Evolutionary conservation across 1,140 invertebrate genomes (phyloP), one percentile per base, ranked within the genome.

Genomic region (Drosophila neocordata): DNA sequence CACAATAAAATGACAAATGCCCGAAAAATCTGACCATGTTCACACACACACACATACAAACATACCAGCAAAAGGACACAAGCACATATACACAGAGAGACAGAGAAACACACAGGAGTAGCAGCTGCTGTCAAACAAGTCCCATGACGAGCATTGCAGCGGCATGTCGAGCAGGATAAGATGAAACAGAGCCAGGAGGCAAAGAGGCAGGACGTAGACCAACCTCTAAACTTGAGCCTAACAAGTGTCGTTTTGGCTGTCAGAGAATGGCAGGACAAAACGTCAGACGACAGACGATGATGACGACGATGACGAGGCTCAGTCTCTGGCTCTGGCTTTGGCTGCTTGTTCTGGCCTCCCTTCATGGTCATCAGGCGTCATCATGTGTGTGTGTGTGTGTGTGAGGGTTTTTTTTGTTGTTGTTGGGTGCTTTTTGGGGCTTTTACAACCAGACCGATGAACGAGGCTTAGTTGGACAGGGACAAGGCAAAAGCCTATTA

Each of bases 1-100:
- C 81, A 80, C 81, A 85, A 85, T 85, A 85, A 85, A 85, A 85
- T 85, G 81, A 85, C 81, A 85, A 85, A 85, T 85, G 77, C 77
- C 73, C 73, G 65, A 85, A 85, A 85, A 85, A 85, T 85, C 81
- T 80, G 72, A 60, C 55, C 80, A 84, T 84, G 81, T 85, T 73
- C 72, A 69, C 73, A 77, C 73, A 77, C 77, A 61, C 67, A 31
- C 48, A 35, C 41, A 52, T 24, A 44, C n/a, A 63, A 31, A 31
- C 27, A 31, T 6, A 31, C 27, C 27, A 31, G 27, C 27, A 31
- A 31, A 31, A 31, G 27, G 27, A 31, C 60, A 63, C 27, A 27
- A 11, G 13, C 9, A 18, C 18, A 53, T 69, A 69, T 52, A 15
- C 12, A 27, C 48, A 51, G n/a, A 6, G 37, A 27, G 34, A 20